A percentile compares a stretch with the other conserved stretches of the same genome.
Conservation (phyloP, 1,140 invertebrate species). For the Neodiprion pinetum region DNA sequence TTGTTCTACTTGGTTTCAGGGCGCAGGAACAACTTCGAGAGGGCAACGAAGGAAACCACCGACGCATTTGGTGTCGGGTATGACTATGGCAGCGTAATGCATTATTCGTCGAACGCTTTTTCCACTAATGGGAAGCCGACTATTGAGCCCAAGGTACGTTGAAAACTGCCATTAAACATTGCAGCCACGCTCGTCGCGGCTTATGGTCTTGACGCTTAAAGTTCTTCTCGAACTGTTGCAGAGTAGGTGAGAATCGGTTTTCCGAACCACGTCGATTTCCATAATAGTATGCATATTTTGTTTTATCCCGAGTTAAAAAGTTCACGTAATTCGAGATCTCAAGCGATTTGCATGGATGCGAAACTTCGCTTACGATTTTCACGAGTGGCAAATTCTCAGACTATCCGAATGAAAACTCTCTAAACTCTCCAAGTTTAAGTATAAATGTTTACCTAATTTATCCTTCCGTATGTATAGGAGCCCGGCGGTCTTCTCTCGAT, state of each 20-base stretch:
- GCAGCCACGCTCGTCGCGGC: too few species aligned
- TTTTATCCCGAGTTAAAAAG: too few species aligned
- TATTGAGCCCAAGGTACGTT: conserved; percentile 70
- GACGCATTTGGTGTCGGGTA: conserved; percentile 73
- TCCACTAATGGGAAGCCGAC: conserved; percentile 75
- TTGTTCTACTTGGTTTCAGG: conserved; percentile 48
- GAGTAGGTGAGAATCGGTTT: too few species aligned
- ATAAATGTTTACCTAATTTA: conserved; percentile 14
- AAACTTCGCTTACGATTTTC: too few species aligned
- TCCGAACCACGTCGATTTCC: too few species aligned
- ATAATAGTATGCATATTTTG: too few species aligned
- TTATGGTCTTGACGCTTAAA: too few species aligned
- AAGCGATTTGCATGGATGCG: too few species aligned
- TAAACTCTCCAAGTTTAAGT: neutral
- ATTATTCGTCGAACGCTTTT: conserved; percentile 81
- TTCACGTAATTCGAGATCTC: too few species aligned
- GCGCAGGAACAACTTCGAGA: conserved; percentile 74
- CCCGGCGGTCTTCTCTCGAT: conserved; percentile 33
- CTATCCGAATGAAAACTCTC: conserved; percentile 1
- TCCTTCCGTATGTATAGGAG: conserved; percentile 25
- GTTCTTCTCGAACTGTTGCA: too few species aligned
- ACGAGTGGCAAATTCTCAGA: too few species aligned
- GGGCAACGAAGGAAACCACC: conserved; percentile 63
- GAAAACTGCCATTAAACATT: conserved; percentile 18
- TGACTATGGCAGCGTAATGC: conserved; percentile 86